These are phyloP conservation scores for Agelastica alni DNA, from an alignment of 2,888 invertebrate species.

Conservation along the genomic window DNA sequence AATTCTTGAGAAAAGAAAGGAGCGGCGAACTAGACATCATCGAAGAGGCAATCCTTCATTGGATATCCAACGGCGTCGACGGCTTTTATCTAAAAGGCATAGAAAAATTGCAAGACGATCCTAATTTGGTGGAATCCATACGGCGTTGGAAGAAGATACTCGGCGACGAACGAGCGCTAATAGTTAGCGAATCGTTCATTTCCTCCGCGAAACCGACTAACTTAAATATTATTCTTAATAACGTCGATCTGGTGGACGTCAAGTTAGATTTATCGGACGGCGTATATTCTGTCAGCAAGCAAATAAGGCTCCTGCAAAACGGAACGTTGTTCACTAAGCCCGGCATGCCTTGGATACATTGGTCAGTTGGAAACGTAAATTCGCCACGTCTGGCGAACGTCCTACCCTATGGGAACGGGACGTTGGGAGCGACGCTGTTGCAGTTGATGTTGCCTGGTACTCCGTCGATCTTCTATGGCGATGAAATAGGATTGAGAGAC, in stretches of 20 bases:
- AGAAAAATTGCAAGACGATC: constrained; percentile 67
- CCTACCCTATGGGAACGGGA: constrained; percentile 63
- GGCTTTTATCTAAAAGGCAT: constrained; percentile 88
- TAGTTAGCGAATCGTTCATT: constrained; percentile 66
- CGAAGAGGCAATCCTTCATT: constrained; percentile 66
- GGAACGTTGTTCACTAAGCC: constrained; percentile 65
- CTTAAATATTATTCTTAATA: constrained; percentile 65
- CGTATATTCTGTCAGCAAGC: constrained; percentile 62
- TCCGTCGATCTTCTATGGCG: constrained; percentile 87
- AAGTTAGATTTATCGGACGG: constrained; percentile 65
- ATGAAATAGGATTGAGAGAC: constrained; percentile 79
- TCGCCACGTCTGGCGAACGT: constrained; percentile 65
- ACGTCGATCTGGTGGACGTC: constrained; percentile 75
- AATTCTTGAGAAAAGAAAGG: constrained; percentile 27
- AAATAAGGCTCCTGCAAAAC: constrained; percentile 62
- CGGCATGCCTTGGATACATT: constrained; percentile 77
- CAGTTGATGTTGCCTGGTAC: constrained; percentile 86
- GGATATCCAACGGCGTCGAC: constrained; percentile 79
- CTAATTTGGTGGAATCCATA: constrained; percentile 63
- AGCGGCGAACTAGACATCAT: constrained; percentile 54
- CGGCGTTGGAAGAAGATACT: constrained; percentile 71
- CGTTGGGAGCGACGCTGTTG: constrained; percentile 71
- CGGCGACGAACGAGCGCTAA: constrained; percentile 67
- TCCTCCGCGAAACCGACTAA: constrained; percentile 57
- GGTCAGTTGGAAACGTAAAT: constrained; percentile 73